Evolutionary conservation across 2,797 vertebrate species (phyloP).

Genomic region (Falco concolor): DNA sequence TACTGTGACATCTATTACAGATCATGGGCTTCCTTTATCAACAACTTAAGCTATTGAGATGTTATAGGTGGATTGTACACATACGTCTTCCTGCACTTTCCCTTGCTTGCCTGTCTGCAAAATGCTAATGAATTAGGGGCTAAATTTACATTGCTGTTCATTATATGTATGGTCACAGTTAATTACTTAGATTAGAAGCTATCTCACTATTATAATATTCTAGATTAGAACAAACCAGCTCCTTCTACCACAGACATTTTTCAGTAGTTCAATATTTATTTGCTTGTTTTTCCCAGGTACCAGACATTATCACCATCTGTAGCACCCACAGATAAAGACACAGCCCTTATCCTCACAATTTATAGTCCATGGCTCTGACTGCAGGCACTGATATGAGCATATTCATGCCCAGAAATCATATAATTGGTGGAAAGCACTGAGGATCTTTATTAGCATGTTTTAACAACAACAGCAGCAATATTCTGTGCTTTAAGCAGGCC

Average conservation of each 20-base stretch:
- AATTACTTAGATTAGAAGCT: background rate
- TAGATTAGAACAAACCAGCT: background rate
- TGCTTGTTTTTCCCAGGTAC: background rate
- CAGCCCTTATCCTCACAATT: background rate
- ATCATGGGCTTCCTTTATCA: background rate
- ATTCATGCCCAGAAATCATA: background rate
- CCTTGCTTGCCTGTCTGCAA: background rate
- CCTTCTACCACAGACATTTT: background rate
- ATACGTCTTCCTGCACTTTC: background rate
- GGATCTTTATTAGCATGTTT: background rate
- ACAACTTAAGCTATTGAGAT: background rate
- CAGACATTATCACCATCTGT: background rate
- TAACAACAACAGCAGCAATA: background rate
- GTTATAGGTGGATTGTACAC: background rate
- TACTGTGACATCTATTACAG: background rate
- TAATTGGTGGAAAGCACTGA: background rate
- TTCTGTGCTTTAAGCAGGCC: background rate
- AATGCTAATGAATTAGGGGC: background rate
- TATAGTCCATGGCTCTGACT: background rate
- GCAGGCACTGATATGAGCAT: background rate
- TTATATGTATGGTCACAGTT: background rate
- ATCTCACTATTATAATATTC: background rate
- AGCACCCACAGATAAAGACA: background rate
- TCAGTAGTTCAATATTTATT: background rate
- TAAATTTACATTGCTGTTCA: background rate